Evolutionary conservation across 2,113 vertebrate genomes (phyloP).

Genomic region (Chionomys nivalis): DNA sequence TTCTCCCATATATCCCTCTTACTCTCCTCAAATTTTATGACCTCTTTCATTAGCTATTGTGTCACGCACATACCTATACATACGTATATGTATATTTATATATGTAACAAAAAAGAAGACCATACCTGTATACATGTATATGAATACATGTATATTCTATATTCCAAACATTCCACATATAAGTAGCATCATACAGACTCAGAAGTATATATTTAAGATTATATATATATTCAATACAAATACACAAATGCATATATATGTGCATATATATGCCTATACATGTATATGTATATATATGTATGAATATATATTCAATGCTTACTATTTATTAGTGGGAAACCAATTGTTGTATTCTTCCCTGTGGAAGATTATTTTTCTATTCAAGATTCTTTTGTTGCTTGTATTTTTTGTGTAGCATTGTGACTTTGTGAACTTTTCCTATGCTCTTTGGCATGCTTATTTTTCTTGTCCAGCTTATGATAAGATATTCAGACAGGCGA

Average conservation of each 20-base stretch:
- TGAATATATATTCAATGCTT: too few relatives aligned
- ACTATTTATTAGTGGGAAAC: not conserved
- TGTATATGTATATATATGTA: too few relatives aligned
- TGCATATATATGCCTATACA: too few relatives aligned
- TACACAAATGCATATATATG: too few relatives aligned
- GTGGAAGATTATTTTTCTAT: not conserved
- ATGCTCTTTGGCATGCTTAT: not conserved
- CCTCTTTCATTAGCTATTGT: not conserved
- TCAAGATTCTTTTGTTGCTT: not conserved
- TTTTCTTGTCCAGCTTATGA: not conserved
- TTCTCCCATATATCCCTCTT: too few relatives aligned
- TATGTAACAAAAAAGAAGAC: not conserved
- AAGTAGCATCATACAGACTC: too few relatives aligned
- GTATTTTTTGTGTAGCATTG: not conserved
- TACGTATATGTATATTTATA: not conserved
- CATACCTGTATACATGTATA: too few relatives aligned
- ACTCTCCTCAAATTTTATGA: not conserved
- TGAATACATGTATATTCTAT: not conserved
- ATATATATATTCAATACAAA: too few relatives aligned
- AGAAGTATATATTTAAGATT: too few relatives aligned
- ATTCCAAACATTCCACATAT: not conserved
- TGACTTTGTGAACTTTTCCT: not conserved
- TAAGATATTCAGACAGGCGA: not conserved
- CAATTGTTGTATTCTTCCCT: not conserved
- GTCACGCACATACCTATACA: not conserved